Percentiles rank a stretch among this genome's conserved stretches.
Evolutionary conservation across 2,888 invertebrate species (phyloP).

Genomic region (Aproaerema taeniolella): DNA sequence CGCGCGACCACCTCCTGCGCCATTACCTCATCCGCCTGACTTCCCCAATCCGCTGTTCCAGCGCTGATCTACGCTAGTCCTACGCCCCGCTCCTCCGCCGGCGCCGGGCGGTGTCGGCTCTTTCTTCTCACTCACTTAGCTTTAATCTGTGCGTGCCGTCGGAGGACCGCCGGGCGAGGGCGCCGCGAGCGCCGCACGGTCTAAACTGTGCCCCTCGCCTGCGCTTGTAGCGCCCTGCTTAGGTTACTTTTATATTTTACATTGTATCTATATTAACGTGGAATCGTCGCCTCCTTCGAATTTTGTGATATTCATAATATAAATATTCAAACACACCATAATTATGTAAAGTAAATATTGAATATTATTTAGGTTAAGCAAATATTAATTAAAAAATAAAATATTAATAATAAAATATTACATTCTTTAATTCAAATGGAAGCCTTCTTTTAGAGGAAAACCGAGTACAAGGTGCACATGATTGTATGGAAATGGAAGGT

Average conservation of each 20-base stretch:
- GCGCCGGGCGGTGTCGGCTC: constrained; percentile 73
- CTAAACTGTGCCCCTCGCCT: constrained; percentile 41
- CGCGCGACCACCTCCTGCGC: constrained; percentile 91
- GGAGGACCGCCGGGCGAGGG: constrained; percentile 72
- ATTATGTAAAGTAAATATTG: constrained; percentile 64
- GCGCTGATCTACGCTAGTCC: constrained; percentile 65
- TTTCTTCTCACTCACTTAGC: constrained; percentile 62
- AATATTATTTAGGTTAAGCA: constrained; percentile 44
- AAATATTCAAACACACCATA: constrained; percentile 69
- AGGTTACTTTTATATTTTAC: constrained; percentile 45
- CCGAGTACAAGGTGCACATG: too few species aligned
- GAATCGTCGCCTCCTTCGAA: constrained; percentile 70
- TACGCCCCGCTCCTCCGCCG: constrained; percentile 71
- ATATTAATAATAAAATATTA: constrained; percentile 44
- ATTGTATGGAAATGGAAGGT: too few species aligned
- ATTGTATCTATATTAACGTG: constrained; percentile 54
- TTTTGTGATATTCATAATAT: constrained; percentile 74
- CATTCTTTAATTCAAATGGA: background rate
- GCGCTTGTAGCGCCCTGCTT: constrained; percentile 63
- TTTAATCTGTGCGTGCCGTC: constrained; percentile 66
- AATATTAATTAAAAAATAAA: constrained; percentile 33
- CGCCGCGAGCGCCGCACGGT: constrained; percentile 54
- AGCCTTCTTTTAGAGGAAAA: too few species aligned
- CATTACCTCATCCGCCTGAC: constrained; percentile 95
- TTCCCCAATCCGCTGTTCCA: constrained; percentile 95